A percentile compares a stretch with the other conserved stretches of the same genome.
phyloP scores from a whole-genome alignment of 2,888 invertebrate genomes.

The Parnassius smintheus region DNA sequence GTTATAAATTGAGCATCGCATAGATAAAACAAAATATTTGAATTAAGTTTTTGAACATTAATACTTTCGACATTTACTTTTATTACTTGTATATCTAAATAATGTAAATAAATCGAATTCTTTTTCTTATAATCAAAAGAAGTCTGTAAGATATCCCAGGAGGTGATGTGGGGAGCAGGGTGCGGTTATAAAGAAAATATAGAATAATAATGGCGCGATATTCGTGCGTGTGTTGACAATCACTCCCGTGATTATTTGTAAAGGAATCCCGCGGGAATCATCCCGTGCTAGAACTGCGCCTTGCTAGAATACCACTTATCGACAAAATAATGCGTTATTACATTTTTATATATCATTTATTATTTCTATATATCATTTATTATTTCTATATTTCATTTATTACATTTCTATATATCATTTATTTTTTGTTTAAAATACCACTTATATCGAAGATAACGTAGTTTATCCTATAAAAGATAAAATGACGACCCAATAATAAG shows the following conservation, averaged over 20 bases:
- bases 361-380: no score
- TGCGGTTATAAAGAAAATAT: conserved; percentile 45
- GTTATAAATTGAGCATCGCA: neutral
- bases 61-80: neutral
- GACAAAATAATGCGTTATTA: conserved; percentile 11
- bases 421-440: no score
- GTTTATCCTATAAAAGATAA: no score
- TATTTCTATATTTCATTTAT: no score
- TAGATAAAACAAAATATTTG: neutral
- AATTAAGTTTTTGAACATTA: neutral
- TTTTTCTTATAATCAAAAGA: conserved; percentile 2
- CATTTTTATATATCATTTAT: no score
- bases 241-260: conserved; percentile 74
- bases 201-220: conserved; percentile 59
- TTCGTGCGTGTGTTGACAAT: conserved; percentile 73
- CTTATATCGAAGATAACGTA: no score
- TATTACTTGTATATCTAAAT: neutral
- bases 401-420: no score
- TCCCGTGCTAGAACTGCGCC: conserved; percentile 23
- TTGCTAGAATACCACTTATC: conserved; percentile 22
- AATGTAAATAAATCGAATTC: conserved; percentile 8
- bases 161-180: conserved; percentile 12
- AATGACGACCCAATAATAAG: no score
- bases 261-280: conserved; percentile 53
- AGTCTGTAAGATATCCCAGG: conserved; percentile 2